Evolutionary conservation across 2,113 vertebrate genomes (phyloP), one percentile per base, ranked within the genome.

Genomic region (Piaya cayana): DNA sequence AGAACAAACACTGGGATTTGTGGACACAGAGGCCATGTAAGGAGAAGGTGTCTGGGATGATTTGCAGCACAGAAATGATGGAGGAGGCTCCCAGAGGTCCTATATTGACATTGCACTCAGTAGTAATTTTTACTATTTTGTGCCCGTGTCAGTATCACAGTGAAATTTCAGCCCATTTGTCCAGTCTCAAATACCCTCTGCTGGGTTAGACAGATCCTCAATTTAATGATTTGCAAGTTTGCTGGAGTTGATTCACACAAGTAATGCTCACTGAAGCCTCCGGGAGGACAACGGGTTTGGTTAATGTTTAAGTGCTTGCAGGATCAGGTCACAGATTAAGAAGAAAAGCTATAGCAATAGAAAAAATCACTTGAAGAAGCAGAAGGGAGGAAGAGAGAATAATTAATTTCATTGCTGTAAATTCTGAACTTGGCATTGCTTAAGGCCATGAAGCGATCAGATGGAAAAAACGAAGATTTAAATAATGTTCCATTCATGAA

Each of bases 191-290:
- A 34, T 6, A 12, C 64, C 20, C 27, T 53, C 64, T 74, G 55
- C 56, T 50, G 62, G 25, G 58, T 52, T 34, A 45, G 25, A 21
- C 32, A 72, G 82, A 56, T 16, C 25, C 59, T 90, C 1, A 0
- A 13, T 74, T 43, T 45, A 70, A 39, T 0, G 1, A 14, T 65
- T 45, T 55, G 50, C 18, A 76, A n/a, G 68, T 0, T 0, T 56
- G 12, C 74, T 72, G 65, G 58, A 20, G 27, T 16, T 62, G 42
- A 52, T 55, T 82, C 32, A 8, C 36, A 11, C 21, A 26, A 79
- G 39, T n/a, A 55, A 64, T 53, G 34, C 32, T 30, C 15, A 11
- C 37, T n/a, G 81, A 45, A 82, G 39, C 62, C 8, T 5, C 50
- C 15, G 34, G 30, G 50, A 63, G 10, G 29, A 22, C 16, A 50